Conservation (phyloP, 2,888 invertebrate genomes). For the Agrotis ipsilon region DNA sequence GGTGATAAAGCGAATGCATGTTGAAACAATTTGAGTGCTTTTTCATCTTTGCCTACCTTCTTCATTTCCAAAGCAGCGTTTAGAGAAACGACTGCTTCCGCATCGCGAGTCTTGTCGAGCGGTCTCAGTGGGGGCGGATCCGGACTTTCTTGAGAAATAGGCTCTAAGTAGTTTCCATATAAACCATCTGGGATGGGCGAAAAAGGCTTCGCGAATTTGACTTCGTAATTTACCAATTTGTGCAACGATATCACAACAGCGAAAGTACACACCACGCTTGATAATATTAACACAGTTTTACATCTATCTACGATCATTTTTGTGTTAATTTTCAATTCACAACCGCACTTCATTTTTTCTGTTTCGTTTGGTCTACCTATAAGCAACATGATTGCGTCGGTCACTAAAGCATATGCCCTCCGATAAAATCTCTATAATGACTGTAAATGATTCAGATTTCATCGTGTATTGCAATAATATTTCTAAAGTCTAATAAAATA, state of each 20-base stretch:
- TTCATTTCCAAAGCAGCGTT: conserved; percentile 97
- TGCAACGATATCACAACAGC: conserved; percentile 85
- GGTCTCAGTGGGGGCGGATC: conserved; percentile 67
- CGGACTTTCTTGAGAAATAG: conserved; percentile 75
- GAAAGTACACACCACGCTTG: conserved; percentile 85
- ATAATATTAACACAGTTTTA: conserved; percentile 85
- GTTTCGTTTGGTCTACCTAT: conserved; percentile 81
- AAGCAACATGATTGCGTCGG: conserved; percentile 81
- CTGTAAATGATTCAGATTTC: conserved; percentile 80
- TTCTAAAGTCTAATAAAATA: conserved; percentile 82
- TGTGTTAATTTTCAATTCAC: conserved; percentile 74
- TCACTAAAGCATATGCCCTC: conserved; percentile 69
- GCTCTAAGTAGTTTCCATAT: conserved; percentile 84
- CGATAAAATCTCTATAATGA: conserved; percentile 75
- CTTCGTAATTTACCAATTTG: conserved; percentile 83
- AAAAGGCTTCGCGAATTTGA: conserved; percentile 83
- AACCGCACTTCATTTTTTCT: conserved; percentile 82
- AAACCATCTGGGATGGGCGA: conserved; percentile 85
- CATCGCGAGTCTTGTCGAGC: conserved; percentile 79
- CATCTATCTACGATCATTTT: conserved; percentile 86
- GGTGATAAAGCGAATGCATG: conserved; percentile 98
- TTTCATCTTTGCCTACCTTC: conserved; percentile 95
- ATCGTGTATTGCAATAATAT: conserved; percentile 81
- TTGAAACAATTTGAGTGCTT: conserved; percentile 96
- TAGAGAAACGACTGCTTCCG: conserved; percentile 96